Conservation (phyloP, 1,140 invertebrate genomes). For the Aphelinus atriplicis region DNA sequence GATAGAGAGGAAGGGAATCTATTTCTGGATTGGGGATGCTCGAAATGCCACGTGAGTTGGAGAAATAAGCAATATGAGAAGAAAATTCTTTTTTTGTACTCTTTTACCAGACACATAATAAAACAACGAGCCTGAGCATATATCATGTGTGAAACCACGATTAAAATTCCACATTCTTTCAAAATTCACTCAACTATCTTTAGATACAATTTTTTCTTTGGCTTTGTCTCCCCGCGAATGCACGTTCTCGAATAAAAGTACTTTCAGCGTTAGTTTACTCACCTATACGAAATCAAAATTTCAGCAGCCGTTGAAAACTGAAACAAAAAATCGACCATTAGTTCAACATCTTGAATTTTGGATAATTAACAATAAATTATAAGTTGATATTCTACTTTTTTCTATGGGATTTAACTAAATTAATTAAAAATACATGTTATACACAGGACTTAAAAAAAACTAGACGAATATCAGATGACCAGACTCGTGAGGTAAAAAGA, state of each 20-base stretch:
- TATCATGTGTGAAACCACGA: too few relatives aligned
- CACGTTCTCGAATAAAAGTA: neutral
- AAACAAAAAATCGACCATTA: neutral
- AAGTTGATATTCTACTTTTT: too few relatives aligned
- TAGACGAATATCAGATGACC: too few relatives aligned
- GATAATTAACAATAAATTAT: too few relatives aligned
- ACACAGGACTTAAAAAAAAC: too few relatives aligned
- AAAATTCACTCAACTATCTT: conserved; percentile 9
- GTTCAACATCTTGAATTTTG: too few relatives aligned
- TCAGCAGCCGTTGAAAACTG: conserved; percentile 20
- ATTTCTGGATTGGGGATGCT: conserved; percentile 19
- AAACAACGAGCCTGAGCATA: too few relatives aligned
- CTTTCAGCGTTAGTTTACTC: conserved; percentile 22
- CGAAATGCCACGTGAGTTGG: neutral
- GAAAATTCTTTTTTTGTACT: neutral
- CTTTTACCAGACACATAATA: too few relatives aligned
- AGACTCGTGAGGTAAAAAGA: too few relatives aligned
- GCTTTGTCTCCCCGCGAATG: neutral
- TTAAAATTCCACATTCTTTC: neutral
- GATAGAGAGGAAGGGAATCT: neutral
- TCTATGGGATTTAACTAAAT: too few relatives aligned
- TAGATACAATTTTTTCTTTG: neutral
- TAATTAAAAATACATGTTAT: too few relatives aligned
- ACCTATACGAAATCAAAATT: conserved; percentile 12
- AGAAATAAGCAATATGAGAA: neutral